These are phyloP conservation scores for Geotrypetes seraphini DNA, from an alignment of 2,797 vertebrate genomes.

Conservation along the genomic window DNA sequence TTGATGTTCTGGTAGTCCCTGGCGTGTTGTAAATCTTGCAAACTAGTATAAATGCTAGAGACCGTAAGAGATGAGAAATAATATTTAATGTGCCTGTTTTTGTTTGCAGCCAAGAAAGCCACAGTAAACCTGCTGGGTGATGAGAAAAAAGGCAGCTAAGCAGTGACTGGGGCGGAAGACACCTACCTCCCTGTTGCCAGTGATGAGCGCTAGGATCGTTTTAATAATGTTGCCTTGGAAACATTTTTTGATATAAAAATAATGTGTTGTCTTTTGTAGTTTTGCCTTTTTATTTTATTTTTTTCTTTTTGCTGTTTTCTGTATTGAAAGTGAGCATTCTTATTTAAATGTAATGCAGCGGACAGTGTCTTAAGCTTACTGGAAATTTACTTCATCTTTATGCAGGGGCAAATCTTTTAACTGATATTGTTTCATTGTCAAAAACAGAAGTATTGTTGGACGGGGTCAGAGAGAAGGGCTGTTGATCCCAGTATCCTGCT, in stretches of 20 bases:
- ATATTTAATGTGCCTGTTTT: too few species aligned
- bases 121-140: slow-evolving; percentile 86
- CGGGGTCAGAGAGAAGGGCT: too few species aligned
- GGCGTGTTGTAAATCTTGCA: too few species aligned
- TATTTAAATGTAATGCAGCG: slow-evolving; percentile 47
- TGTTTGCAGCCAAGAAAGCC: slow-evolving; percentile 74
- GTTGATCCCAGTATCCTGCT: too few species aligned
- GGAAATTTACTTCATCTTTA: slow-evolving; percentile 20
- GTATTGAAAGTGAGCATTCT: slow-evolving; percentile 34
- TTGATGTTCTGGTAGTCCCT: too few species aligned
- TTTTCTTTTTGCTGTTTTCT: slow-evolving; percentile 36
- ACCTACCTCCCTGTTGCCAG: slow-evolving; percentile 23
- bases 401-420: slow-evolving; percentile 22
- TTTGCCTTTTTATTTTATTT: slow-evolving; percentile 29
- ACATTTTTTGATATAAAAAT: slow-evolving; percentile 44
- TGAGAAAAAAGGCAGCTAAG: slow-evolving; percentile 83
- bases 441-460: too few species aligned
- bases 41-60: too few species aligned
- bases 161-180: background rate
- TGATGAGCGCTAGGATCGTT: too few species aligned
- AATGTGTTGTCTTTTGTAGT: slow-evolving; percentile 40
- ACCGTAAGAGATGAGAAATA: too few species aligned
- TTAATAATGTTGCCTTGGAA: slow-evolving; percentile 51
- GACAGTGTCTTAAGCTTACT: slow-evolving; percentile 38
- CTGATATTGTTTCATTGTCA: slow-evolving; percentile 23